Percentiles rank a stretch among this genome's conserved stretches.
Conservation (phyloP, 2,797 vertebrate genomes). For the Crotalus adamanteus region DNA sequence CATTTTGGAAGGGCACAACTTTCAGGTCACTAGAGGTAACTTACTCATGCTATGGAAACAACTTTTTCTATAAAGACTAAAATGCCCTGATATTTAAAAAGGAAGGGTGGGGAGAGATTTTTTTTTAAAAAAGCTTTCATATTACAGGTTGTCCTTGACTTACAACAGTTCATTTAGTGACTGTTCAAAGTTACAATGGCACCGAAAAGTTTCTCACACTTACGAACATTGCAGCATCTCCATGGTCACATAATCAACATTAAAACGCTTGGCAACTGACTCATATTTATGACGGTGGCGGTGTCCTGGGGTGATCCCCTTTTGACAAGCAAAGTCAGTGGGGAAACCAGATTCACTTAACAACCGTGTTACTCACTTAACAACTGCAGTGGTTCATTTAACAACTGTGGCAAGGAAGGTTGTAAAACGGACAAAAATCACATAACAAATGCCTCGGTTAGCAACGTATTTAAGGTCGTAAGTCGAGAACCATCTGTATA, state of each 20-base stretch:
- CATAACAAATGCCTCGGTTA: not conserved
- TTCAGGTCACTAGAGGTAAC: not conserved
- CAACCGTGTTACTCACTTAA: not conserved
- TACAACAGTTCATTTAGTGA: too few relatives aligned
- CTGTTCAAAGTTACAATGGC: too few relatives aligned
- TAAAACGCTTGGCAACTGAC: too few relatives aligned
- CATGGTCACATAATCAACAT: too few relatives aligned
- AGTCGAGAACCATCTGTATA: not conserved
- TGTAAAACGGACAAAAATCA: not conserved
- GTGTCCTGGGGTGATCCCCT: too few relatives aligned
- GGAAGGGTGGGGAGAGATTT: not conserved
- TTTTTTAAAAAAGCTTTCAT: too few relatives aligned
- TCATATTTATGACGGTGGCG: too few relatives aligned
- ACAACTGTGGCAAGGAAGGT: not conserved
- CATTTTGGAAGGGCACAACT: not conserved
- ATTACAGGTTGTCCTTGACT: too few relatives aligned
- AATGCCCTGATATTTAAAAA: not conserved
- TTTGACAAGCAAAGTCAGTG: too few relatives aligned
- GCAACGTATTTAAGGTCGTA: not conserved
- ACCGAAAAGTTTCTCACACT: too few relatives aligned
- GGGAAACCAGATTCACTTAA: too few relatives aligned
- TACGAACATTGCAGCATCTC: too few relatives aligned
- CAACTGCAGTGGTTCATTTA: not conserved
- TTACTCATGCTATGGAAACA: not conserved
- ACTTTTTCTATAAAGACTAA: not conserved